These are phyloP conservation scores for Micromussa lordhowensis DNA, from an alignment of 92 coral and sea anemone species.

Conservation along the genomic window DNA sequence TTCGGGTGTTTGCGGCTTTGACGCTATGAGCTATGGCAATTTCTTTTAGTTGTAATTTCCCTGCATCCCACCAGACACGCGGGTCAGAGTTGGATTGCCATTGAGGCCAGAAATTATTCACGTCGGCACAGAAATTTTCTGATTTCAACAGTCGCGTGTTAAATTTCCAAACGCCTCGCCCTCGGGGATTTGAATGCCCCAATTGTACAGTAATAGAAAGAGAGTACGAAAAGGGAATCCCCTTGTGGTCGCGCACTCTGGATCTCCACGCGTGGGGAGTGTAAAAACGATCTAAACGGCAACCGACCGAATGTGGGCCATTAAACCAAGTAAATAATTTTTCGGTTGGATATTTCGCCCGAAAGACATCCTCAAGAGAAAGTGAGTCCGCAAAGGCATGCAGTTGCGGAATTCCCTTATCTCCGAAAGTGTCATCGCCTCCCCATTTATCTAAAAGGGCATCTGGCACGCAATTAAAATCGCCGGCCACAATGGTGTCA, in stretches of 20 bases:
- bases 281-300: conserved; percentile 22
- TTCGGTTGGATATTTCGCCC: too few species aligned
- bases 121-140: not conserved
- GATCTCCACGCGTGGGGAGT: conserved; percentile 6
- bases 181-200: not conserved
- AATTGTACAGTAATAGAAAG: not conserved
- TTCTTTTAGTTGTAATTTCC: conserved; percentile 1
- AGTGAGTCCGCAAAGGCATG: too few species aligned
- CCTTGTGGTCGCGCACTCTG: not conserved
- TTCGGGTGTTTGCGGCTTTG: not conserved
- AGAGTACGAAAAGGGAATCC: not conserved
- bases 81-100: conserved; percentile 33
- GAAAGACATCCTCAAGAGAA: too few species aligned
- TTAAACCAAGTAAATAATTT: conserved; percentile 36
- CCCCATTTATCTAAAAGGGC: too few species aligned
- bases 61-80: conserved; percentile 5
- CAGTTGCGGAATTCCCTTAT: too few species aligned
- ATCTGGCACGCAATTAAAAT: too few species aligned
- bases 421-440: too few species aligned
- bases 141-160: conserved; percentile 9
- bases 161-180: conserved; percentile 43
- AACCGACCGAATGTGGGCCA: conserved; percentile 27
- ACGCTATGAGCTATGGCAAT: conserved; percentile 4
- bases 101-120: conserved; percentile 29
- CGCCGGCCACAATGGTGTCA: too few species aligned